Percentiles rank a stretch among this genome's conserved stretches.
phyloP scores from a whole-genome alignment of 2,888 invertebrate species.

The Linnaemya tessellans region DNA sequence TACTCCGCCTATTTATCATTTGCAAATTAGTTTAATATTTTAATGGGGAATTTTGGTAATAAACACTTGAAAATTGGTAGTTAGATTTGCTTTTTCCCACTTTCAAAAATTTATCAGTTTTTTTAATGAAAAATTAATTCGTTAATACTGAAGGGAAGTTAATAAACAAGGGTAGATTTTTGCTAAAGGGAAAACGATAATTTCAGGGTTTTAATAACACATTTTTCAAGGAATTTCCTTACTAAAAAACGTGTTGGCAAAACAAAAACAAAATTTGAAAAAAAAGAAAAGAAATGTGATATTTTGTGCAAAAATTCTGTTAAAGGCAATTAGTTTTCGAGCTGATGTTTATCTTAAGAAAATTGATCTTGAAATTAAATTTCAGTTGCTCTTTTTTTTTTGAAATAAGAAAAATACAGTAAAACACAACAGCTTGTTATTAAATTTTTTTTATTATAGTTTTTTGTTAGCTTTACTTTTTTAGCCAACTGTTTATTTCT shows the following conservation, averaged over 20 bases:
- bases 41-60: slow-evolving; percentile 40
- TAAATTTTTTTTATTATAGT: neutral
- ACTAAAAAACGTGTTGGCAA: slow-evolving; percentile 16
- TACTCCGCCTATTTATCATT: neutral
- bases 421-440: slow-evolving; percentile 37
- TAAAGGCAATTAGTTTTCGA: slow-evolving; percentile 57
- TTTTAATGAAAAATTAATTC: slow-evolving; percentile 65
- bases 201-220: slow-evolving; percentile 49
- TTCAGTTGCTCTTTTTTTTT: slow-evolving; percentile 55
- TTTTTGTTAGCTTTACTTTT: neutral
- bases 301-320: slow-evolving; percentile 29
- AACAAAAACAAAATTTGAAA: neutral
- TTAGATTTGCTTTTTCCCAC: slow-evolving; percentile 57
- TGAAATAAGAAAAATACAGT: neutral
- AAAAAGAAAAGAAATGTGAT: slow-evolving; percentile 59
- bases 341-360: slow-evolving; percentile 52
- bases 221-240: slow-evolving; percentile 38
- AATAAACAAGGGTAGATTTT: slow-evolving; percentile 44
- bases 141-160: neutral
- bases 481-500: neutral
- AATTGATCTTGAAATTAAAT: slow-evolving; percentile 58
- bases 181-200: slow-evolving; percentile 5
- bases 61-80: slow-evolving; percentile 64
- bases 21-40: neutral
- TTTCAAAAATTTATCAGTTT: neutral